Evolutionary conservation across 2,113 vertebrate species (phyloP).

Genomic region (Capricornis sumatraensis): DNA sequence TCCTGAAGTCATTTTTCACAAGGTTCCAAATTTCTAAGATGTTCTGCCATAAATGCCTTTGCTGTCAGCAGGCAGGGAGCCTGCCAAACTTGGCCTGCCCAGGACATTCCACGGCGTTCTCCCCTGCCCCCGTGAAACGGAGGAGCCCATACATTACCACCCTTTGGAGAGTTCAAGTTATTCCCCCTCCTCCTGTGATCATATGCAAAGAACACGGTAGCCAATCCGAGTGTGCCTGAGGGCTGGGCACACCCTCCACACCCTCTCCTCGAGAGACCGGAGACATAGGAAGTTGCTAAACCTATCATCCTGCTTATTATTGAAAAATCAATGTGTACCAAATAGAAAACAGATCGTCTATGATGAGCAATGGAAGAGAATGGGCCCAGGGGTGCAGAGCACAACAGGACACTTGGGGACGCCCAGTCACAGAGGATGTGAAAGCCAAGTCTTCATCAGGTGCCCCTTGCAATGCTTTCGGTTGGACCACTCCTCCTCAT

Average conservation of each 20-base stretch:
- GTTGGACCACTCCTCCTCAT: accelerated
- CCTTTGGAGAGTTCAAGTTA: neutral
- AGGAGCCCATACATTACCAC: neutral
- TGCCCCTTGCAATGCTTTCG: accelerated
- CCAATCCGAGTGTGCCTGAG: neutral
- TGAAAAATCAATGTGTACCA: slow-evolving; percentile 11
- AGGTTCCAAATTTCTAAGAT: slow-evolving; percentile 61
- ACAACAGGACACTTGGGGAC: neutral
- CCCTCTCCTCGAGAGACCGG: neutral
- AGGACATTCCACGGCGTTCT: neutral
- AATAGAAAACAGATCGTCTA: slow-evolving; percentile 36
- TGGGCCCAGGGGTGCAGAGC: neutral
- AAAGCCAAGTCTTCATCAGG: neutral
- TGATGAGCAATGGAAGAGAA: neutral
- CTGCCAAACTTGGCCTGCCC: slow-evolving; percentile 26
- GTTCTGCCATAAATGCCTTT: slow-evolving; percentile 58
- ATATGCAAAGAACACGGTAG: neutral
- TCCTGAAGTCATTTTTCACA: slow-evolving; percentile 69
- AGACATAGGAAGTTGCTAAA: slow-evolving; percentile 7
- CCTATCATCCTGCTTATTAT: neutral
- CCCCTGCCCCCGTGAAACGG: neutral
- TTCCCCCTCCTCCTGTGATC: neutral
- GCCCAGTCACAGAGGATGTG: neutral
- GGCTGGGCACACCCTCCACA: neutral
- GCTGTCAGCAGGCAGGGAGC: slow-evolving; percentile 47